Conservation (phyloP, 2,113 vertebrate genomes). For the Microtus pennsylvanicus region DNA sequence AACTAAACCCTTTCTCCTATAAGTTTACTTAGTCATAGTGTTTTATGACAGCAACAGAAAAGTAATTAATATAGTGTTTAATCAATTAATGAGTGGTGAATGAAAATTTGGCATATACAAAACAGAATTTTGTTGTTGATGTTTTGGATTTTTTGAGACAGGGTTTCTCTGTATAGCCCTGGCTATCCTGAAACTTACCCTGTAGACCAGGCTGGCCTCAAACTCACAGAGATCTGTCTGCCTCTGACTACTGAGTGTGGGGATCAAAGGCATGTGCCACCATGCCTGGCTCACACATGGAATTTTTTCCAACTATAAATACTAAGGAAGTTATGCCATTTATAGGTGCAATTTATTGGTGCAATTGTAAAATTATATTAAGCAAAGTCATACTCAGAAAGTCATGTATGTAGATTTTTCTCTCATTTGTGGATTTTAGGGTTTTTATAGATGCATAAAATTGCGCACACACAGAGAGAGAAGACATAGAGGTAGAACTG, state of each 20-base stretch:
- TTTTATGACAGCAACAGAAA: not conserved
- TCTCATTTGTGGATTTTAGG: not conserved
- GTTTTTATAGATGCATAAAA: not conserved
- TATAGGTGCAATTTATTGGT: not conserved
- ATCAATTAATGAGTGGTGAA: not conserved
- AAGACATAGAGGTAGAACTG: not conserved
- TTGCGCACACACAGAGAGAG: not conserved
- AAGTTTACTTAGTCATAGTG: not conserved
- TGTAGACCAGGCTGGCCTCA: no score
- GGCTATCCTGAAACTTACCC: no score
- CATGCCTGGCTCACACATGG: no score
- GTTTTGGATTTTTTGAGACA: no score
- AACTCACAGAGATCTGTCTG: no score
- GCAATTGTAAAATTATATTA: not conserved
- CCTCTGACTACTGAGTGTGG: no score
- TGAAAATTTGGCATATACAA: not conserved
- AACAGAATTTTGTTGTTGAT: no score
- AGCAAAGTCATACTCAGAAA: not conserved
- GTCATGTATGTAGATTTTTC: not conserved
- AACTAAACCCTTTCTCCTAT: not conserved
- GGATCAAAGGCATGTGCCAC: no score
- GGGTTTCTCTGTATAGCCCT: no score
- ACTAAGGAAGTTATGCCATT: not conserved
- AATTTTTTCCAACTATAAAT: not conserved
- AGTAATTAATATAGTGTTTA: not conserved